phyloP scores from a whole-genome alignment of 2,113 vertebrate genomes.

The Okapia johnstoni region DNA sequence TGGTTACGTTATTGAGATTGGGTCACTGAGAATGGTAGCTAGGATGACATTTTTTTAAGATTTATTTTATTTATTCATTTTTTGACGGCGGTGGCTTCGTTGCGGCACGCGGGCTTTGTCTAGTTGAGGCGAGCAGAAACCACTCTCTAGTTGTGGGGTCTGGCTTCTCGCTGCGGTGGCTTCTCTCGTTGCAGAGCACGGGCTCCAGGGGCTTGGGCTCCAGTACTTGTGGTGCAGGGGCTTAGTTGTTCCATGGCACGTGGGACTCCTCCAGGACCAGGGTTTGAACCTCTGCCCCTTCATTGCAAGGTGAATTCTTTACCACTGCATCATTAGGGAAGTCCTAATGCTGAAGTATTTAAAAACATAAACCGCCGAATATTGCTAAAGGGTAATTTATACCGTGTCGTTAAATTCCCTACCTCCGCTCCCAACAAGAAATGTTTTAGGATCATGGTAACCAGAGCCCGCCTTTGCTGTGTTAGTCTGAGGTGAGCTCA shows the following conservation, averaged over 20 bases:
- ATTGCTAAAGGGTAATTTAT: conserved; percentile 22
- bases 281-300: neutral
- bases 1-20: neutral
- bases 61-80: neutral
- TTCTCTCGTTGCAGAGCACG: neutral
- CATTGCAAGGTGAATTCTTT: neutral
- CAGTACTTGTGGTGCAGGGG: neutral
- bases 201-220: neutral
- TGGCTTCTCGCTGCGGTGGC: neutral
- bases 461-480: conserved; percentile 27
- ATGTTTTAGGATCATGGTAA: conserved; percentile 55
- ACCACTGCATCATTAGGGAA: neutral
- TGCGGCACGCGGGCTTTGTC: accelerated
- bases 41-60: neutral
- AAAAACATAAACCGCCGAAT: neutral
- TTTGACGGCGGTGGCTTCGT: accelerated
- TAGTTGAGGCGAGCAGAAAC: neutral
- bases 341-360: neutral
- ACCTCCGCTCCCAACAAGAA: conserved; percentile 2
- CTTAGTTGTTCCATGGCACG: neutral
- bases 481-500: conserved; percentile 27
- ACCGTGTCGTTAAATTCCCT: neutral
- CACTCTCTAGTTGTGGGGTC: accelerated
- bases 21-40: neutral
- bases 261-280: neutral